These are phyloP conservation scores for Penaeus vannamei DNA, from an alignment of 1,140 invertebrate genomes.

Conservation along the genomic window DNA sequence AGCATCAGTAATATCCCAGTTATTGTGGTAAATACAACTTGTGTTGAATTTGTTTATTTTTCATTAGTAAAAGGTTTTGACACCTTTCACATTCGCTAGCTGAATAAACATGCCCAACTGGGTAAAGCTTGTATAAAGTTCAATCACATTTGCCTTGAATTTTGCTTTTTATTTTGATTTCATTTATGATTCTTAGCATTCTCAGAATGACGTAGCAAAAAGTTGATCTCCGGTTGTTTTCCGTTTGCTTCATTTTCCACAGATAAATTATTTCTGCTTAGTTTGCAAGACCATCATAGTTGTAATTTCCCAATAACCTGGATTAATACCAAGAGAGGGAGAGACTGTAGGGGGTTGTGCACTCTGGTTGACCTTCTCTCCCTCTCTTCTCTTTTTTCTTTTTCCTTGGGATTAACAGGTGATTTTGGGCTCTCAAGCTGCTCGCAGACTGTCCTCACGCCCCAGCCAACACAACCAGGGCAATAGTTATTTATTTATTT, in stretches of 20 bases:
- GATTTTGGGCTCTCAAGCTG: constrained; percentile 64
- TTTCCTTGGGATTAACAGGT: constrained; percentile 65
- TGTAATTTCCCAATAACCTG: constrained; percentile 64
- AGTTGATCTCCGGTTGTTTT: too few species aligned
- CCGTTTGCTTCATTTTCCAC: too few species aligned
- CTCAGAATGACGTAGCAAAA: too few species aligned
- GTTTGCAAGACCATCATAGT: constrained; percentile 1
- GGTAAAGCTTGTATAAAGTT: too few species aligned
- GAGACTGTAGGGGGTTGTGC: constrained; percentile 51
- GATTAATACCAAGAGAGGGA: constrained; percentile 60
- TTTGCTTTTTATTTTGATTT: too few species aligned
- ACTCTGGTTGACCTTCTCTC: constrained; percentile 38
- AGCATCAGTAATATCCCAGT: constrained; percentile 63
- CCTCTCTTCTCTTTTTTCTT: constrained; percentile 40
- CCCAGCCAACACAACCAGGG: constrained; percentile 55
- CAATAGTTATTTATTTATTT: neutral
- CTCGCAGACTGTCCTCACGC: constrained; percentile 56
- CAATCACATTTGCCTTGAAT: too few species aligned
- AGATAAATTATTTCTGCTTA: too few species aligned
- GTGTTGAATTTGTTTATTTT: neutral
- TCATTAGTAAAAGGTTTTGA: too few species aligned
- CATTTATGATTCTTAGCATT: too few species aligned
- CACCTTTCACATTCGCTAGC: too few species aligned
- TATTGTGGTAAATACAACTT: constrained; percentile 65
- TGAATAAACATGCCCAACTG: too few species aligned